Base-by-base conservation (phyloP, 2,797 vertebrate genomes). In the Euthynnus affinis region DNA sequence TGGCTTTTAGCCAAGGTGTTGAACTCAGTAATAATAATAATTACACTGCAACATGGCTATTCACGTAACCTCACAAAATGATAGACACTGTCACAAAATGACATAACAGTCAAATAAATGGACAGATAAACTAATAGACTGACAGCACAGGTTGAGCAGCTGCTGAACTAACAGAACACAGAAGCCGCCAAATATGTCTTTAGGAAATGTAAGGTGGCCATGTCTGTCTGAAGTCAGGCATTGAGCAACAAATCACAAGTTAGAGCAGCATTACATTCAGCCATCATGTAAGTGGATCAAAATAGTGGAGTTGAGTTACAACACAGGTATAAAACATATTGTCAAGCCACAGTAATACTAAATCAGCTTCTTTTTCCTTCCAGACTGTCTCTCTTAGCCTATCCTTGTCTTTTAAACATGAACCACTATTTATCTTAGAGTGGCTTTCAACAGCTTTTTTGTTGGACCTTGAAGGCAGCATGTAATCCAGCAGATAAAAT, bases 41-140 rank as follows among this genome's bases (percentile, higher is more conserved):
- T 48, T 46, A 25, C 32, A 57, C 14, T 0, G 1, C 12, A 55
- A 51, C 3, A 0, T 61, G 23, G 46, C 59, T 62, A 68, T 71
- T 65, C 59, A 51, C 48, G 51, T 78, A 77, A 48, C 12, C 56
- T 32, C 4, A 42, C 12, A 58, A 70, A 71, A 63, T n/a, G 15
- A 63, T 25, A 9, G 13, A 29, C 7, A n/a, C 17, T 34, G 23
- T 44, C 32, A 68, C 9, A 59, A 76, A 71, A 53, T 74, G 0
- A 74, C 20, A 64, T 5, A 20, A 42, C 0, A 29, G n/a, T 67
- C 18, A 17, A 70, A 42, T 57, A 27, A 72, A 63, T n/a, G 4
- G 15, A 14, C 12, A 0, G 3, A 48, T 22, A 7, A 34, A 48
- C 29, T 10, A 27, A 51, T 15, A 56, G 15, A n/a, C 12, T 44